These are phyloP conservation scores for Dione juno DNA, from an alignment of 2,888 invertebrate species.

Conservation along the genomic window DNA sequence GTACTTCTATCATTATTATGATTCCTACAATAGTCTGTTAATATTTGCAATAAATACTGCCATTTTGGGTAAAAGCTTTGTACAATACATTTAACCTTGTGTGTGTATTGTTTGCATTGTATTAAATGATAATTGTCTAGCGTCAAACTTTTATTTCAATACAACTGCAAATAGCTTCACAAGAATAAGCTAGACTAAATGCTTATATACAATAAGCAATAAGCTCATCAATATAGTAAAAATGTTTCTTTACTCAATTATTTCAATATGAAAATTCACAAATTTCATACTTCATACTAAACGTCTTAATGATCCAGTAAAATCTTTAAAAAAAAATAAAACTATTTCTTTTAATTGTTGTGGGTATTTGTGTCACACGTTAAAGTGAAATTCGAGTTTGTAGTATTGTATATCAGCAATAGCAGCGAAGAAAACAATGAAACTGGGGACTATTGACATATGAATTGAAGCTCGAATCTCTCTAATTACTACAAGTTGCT, in stretches of 20 bases:
- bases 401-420: constrained; percentile 1
- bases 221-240: too few relatives aligned
- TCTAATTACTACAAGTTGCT: constrained; percentile 1
- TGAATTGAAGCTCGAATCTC: constrained; percentile 11
- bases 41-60: constrained; percentile 1
- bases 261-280: too few relatives aligned
- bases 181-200: too few relatives aligned
- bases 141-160: too few relatives aligned
- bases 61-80: constrained; percentile 4
- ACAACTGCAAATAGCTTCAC: too few relatives aligned
- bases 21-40: not conserved
- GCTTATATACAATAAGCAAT: too few relatives aligned
- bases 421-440: constrained; percentile 10
- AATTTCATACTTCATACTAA: too few relatives aligned
- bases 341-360: too few relatives aligned
- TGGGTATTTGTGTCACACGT: not conserved
- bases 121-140: not conserved
- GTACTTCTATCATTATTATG: constrained; percentile 14
- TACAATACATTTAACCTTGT: not conserved
- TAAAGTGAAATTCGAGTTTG: not conserved
- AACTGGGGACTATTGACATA: constrained; percentile 12
- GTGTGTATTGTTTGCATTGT: not conserved
- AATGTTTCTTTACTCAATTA: too few relatives aligned
- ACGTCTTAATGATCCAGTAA: too few relatives aligned
- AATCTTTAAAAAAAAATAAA: too few relatives aligned